A percentile compares a stretch with the other conserved stretches of the same genome.
Evolutionary conservation across 1,140 invertebrate genomes (phyloP).

Genomic region (Drosophila arizonae): DNA sequence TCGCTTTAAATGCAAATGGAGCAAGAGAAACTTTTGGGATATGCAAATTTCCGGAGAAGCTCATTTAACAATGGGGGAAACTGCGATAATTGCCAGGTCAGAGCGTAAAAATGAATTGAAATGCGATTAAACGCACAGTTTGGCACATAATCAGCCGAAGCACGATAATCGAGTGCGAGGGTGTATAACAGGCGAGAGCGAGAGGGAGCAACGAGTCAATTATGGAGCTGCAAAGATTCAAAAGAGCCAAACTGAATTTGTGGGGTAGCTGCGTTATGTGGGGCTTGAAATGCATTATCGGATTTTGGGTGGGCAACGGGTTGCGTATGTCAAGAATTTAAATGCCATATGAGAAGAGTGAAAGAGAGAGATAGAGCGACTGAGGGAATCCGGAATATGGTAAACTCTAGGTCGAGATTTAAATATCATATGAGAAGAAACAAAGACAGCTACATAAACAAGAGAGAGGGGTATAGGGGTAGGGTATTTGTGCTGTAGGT

Average conservation of each 20-base stretch:
- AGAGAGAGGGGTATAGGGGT: neutral
- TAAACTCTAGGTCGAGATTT: conserved; percentile 2
- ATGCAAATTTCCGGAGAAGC: neutral
- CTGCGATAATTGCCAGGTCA: conserved; percentile 32
- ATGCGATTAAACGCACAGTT: conserved; percentile 44
- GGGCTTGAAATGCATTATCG: neutral
- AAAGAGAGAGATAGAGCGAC: too few relatives aligned
- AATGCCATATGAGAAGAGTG: conserved; percentile 15
- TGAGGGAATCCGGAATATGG: too few relatives aligned
- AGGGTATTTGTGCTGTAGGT: neutral
- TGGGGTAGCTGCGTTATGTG: conserved; percentile 3
- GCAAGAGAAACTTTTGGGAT: neutral
- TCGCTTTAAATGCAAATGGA: neutral
- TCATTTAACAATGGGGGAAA: neutral
- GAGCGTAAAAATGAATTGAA: conserved; percentile 26
- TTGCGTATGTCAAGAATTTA: conserved; percentile 17
- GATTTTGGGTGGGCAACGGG: conserved; percentile 13
- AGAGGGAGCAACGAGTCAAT: conserved; percentile 1
- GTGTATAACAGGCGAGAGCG: neutral
- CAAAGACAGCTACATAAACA: neutral
- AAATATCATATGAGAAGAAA: neutral
- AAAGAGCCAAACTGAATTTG: conserved; percentile 29
- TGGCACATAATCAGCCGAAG: conserved; percentile 36
- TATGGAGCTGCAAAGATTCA: conserved; percentile 14
- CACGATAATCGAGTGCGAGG: conserved; percentile 12